phyloP scores from a whole-genome alignment of 1,140 invertebrate genomes.

The Ips nitidus region DNA sequence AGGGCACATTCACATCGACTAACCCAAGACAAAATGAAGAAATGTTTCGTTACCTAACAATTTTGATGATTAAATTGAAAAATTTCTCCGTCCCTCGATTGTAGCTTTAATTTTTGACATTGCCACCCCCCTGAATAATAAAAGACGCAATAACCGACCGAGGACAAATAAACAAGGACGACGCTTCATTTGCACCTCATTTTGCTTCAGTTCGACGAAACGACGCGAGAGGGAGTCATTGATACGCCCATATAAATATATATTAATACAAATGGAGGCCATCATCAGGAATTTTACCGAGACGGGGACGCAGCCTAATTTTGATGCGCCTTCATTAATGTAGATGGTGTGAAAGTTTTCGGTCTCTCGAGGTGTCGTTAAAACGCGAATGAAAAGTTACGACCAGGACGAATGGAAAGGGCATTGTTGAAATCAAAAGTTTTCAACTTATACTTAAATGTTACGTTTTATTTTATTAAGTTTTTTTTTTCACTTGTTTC shows the following conservation, averaged over 20 bases:
- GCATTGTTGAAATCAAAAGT: slow-evolving; percentile 13
- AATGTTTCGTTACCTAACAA: too few relatives aligned
- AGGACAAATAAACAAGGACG: slow-evolving; percentile 36
- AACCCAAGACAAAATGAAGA: too few relatives aligned
- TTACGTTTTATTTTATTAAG: not conserved
- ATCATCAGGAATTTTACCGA: slow-evolving; percentile 36
- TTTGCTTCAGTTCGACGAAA: slow-evolving; percentile 34
- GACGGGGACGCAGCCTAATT: slow-evolving; percentile 33
- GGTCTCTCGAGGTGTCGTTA: slow-evolving; percentile 32
- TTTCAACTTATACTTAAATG: slow-evolving; percentile 8
- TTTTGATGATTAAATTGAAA: slow-evolving; percentile 11
- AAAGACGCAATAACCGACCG: slow-evolving; percentile 34
- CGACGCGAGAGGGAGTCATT: slow-evolving; percentile 38
- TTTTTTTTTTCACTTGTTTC: not conserved
- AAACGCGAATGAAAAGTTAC: slow-evolving; percentile 34
- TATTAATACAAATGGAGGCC: slow-evolving; percentile 39
- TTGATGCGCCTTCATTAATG: slow-evolving; percentile 37
- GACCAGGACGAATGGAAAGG: slow-evolving; percentile 5
- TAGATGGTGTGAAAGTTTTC: slow-evolving; percentile 37
- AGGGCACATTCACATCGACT: too few relatives aligned
- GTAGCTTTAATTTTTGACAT: slow-evolving; percentile 31
- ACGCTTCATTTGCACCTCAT: slow-evolving; percentile 36
- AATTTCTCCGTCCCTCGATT: slow-evolving; percentile 9
- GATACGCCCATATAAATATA: slow-evolving; percentile 41
- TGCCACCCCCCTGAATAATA: slow-evolving; percentile 29